phyloP scores from a whole-genome alignment of 2,113 vertebrate species.

The Pachypanchax playfairii region DNA sequence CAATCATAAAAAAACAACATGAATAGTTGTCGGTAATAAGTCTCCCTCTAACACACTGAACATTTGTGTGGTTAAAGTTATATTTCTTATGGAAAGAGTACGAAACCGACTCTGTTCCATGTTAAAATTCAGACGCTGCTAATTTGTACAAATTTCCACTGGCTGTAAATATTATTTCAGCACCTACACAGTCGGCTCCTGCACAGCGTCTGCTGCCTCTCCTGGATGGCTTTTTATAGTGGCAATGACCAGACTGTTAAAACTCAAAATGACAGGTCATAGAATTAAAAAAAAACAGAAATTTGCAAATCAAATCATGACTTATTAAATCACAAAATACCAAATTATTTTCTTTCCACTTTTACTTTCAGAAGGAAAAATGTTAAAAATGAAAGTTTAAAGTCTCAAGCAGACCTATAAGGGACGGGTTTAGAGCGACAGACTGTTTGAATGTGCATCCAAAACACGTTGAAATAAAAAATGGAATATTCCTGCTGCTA shows the following conservation, averaged over 20 bases:
- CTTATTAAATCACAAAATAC: background rate
- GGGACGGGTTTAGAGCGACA: background rate
- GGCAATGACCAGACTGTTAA: conserved; percentile 1
- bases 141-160: conserved; percentile 6
- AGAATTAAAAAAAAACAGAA: background rate
- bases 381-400: background rate
- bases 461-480: too few relatives aligned
- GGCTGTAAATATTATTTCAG: conserved; percentile 1
- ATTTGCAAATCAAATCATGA: background rate
- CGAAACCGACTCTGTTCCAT: background rate
- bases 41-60: background rate
- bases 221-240: background rate
- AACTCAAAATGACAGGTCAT: background rate
- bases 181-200: conserved; percentile 2
- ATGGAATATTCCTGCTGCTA: background rate
- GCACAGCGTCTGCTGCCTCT: background rate
- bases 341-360: too few relatives aligned
- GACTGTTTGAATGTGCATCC: too few relatives aligned
- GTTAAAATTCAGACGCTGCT: background rate
- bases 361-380: too few relatives aligned
- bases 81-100: background rate
- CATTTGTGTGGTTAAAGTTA: background rate
- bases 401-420: background rate
- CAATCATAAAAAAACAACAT: too few relatives aligned
- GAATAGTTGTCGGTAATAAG: background rate